Evolutionary conservation across 2,888 invertebrate genomes (phyloP).

Genomic region (Julus scandinavius): DNA sequence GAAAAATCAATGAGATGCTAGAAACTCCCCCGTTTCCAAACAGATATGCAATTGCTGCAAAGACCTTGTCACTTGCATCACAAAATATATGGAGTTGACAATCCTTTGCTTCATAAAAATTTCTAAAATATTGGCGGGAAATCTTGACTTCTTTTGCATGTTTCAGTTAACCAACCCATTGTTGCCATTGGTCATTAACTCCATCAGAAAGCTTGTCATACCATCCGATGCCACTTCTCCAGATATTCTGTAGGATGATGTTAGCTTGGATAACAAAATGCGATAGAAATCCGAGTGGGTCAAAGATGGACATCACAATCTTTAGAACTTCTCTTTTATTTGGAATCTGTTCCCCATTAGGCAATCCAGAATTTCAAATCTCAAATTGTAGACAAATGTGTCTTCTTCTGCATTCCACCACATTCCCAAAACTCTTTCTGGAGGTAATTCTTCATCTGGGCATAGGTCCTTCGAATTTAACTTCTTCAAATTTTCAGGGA

Average conservation of each 20-base stretch:
- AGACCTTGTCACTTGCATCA: conserved; percentile 55
- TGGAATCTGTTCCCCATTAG: conserved; percentile 39
- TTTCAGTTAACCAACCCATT: neutral
- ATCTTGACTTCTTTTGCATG: neutral
- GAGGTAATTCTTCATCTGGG: too few relatives aligned
- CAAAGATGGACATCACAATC: conserved; percentile 61
- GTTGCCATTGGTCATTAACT: neutral
- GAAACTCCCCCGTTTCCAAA: neutral
- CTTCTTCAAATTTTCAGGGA: too few relatives aligned
- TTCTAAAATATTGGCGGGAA: neutral
- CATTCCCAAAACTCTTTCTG: conserved; percentile 7
- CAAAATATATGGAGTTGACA: conserved; percentile 53
- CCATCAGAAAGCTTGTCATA: conserved; percentile 60
- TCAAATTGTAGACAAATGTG: neutral
- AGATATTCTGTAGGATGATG: conserved; percentile 61
- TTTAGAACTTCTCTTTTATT: conserved; percentile 61
- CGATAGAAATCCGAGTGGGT: conserved; percentile 62
- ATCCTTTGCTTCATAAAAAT: neutral
- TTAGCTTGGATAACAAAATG: conserved; percentile 60
- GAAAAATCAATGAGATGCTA: neutral
- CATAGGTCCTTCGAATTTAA: too few relatives aligned
- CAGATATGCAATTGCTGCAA: conserved; percentile 56
- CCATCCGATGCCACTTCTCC: conserved; percentile 61
- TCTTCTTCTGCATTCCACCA: conserved; percentile 50
- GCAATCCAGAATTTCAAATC: conserved; percentile 51